A percentile compares a stretch with the other conserved stretches of the same genome.
Evolutionary conservation across 2,797 vertebrate genomes (phyloP).

Genomic region (Parotocinclus haroldoi): DNA sequence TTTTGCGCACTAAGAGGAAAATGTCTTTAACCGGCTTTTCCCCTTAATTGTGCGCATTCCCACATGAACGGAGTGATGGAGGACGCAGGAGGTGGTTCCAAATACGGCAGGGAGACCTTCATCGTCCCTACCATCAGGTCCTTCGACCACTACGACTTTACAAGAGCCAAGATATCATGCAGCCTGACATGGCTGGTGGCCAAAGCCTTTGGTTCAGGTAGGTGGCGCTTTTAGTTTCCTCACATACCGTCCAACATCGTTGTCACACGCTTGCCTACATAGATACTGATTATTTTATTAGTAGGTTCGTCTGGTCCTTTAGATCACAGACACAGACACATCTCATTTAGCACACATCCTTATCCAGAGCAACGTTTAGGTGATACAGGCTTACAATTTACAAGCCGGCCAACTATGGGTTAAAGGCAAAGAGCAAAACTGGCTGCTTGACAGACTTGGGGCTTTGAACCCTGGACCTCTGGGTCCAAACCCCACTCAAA

Average conservation of each 20-base stretch:
- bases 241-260: not conserved
- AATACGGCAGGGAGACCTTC: conserved; percentile 83
- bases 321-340: no score
- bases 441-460: no score
- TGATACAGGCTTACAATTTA: no score
- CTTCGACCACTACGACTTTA: conserved; percentile 94
- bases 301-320: no score
- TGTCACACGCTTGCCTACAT: no score
- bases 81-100: conserved; percentile 80
- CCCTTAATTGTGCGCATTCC: conserved; percentile 46
- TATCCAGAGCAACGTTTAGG: no score
- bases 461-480: no score
- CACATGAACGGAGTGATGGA: conserved; percentile 28
- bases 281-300: no score
- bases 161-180: conserved; percentile 89
- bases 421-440: no score
- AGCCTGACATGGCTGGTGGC: conserved; percentile 97
- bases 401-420: no score
- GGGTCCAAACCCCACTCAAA: no score
- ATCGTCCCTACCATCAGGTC: conserved; percentile 92
- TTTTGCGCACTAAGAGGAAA: conserved; percentile 64
- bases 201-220: conserved; percentile 98
- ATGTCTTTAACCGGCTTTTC: conserved; percentile 59
- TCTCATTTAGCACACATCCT: no score
- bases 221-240: conserved; percentile 57